These are phyloP conservation scores for Nasonia vitripennis DNA, from an alignment of 1,140 invertebrate species.

Conservation along the genomic window DNA sequence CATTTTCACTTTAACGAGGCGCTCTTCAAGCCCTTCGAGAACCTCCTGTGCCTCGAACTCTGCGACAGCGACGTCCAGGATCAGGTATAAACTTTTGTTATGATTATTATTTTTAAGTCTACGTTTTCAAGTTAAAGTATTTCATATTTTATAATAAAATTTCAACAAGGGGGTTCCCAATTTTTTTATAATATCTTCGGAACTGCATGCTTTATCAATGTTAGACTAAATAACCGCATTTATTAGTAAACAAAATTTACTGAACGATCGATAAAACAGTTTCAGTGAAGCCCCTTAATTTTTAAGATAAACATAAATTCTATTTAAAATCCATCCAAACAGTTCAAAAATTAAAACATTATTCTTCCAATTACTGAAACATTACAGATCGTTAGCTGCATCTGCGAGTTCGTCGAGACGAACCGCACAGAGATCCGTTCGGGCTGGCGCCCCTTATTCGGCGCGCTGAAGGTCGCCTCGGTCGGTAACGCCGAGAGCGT, in stretches of 20 bases:
- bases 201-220: too few species aligned
- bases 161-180: neutral
- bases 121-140: too few species aligned
- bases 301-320: too few species aligned
- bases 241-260: too few species aligned
- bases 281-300: too few species aligned
- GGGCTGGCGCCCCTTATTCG: conserved; percentile 94
- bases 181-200: too few species aligned
- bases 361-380: neutral
- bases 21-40: conserved; percentile 95
- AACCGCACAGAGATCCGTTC: conserved; percentile 93
- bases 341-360: neutral
- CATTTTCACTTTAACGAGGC: conserved; percentile 98
- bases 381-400: conserved; percentile 91
- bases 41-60: conserved; percentile 92
- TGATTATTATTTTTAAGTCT: conserved; percentile 11
- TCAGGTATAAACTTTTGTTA: conserved; percentile 77
- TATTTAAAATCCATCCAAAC: too few species aligned
- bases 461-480: conserved; percentile 88
- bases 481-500: conserved; percentile 76
- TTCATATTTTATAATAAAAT: neutral
- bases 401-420: conserved; percentile 96
- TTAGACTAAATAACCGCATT: too few species aligned
- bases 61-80: conserved; percentile 93
- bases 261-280: too few species aligned